These are phyloP conservation scores for Platycheirus albimanus DNA, from an alignment of 2,888 invertebrate species.

Conservation along the genomic window DNA sequence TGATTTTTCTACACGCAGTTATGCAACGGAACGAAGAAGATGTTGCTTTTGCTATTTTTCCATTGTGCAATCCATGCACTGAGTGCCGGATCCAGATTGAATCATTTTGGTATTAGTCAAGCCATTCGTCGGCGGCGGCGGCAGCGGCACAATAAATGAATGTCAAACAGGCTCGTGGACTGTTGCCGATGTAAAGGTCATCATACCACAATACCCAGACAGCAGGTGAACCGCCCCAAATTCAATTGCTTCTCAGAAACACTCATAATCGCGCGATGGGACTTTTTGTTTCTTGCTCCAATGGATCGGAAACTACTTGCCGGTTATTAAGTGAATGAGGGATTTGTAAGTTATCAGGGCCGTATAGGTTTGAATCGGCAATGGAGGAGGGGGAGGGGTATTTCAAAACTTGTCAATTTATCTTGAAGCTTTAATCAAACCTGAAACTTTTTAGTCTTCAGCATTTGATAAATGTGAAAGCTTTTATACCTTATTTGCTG, in stretches of 20 bases:
- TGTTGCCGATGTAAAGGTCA: constrained; percentile 62
- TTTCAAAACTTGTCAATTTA: no score
- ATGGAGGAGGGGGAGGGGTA: no score
- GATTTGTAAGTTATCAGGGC: constrained; percentile 15
- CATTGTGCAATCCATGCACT: constrained; percentile 52
- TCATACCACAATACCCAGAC: constrained; percentile 47
- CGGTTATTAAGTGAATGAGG: constrained; percentile 51
- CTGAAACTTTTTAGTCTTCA: no score
- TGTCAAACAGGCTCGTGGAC: constrained; percentile 67
- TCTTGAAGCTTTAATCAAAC: no score
- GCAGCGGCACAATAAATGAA: constrained; percentile 47
- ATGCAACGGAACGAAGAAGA: constrained; percentile 58
- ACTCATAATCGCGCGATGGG: constrained; percentile 42
- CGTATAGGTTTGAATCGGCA: no score
- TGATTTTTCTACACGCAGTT: constrained; percentile 62
- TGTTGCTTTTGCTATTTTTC: constrained; percentile 6
- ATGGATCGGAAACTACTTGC: constrained; percentile 49
- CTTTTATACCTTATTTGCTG: no score
- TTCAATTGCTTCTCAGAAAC: constrained; percentile 58
- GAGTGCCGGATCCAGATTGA: constrained; percentile 52
- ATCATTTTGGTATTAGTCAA: background rate
- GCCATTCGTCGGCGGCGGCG: background rate
- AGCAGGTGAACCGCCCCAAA: constrained; percentile 72
- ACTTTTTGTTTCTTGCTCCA: constrained; percentile 35
- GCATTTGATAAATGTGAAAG: no score